Evolutionary conservation across 2,797 vertebrate genomes (phyloP).

Genomic region (Chloroceryle inda): DNA sequence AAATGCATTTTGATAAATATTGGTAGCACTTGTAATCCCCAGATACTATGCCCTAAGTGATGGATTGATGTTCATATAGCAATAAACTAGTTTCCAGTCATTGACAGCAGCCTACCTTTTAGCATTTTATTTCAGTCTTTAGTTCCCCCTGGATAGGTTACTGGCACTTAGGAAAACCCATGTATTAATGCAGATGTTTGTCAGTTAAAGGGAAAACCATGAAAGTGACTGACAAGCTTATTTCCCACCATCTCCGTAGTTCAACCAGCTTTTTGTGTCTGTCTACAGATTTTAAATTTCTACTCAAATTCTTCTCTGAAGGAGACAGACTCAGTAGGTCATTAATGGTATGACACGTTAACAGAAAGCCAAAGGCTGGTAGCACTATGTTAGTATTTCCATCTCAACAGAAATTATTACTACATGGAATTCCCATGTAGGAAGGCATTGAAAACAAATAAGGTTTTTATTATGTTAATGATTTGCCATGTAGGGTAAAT

Average conservation of each 20-base stretch:
- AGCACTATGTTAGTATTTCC: neutral
- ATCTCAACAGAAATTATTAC: neutral
- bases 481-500: neutral
- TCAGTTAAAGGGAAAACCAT: neutral
- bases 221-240: neutral
- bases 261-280: neutral
- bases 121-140: neutral
- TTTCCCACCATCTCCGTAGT: neutral
- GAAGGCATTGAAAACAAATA: neutral
- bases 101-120: neutral
- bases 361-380: neutral
- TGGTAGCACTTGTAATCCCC: neutral
- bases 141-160: neutral
- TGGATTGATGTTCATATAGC: neutral
- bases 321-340: neutral
- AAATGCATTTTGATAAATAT: neutral
- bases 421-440: neutral
- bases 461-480: neutral
- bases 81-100: neutral
- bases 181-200: neutral
- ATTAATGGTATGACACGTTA: neutral
- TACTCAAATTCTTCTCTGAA: constrained; percentile 16
- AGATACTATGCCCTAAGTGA: neutral
- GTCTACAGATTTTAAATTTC: constrained; percentile 29
- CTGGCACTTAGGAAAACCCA: neutral